phyloP scores from a whole-genome alignment of 2,888 invertebrate genomes.

The Eilema griseolum region DNA sequence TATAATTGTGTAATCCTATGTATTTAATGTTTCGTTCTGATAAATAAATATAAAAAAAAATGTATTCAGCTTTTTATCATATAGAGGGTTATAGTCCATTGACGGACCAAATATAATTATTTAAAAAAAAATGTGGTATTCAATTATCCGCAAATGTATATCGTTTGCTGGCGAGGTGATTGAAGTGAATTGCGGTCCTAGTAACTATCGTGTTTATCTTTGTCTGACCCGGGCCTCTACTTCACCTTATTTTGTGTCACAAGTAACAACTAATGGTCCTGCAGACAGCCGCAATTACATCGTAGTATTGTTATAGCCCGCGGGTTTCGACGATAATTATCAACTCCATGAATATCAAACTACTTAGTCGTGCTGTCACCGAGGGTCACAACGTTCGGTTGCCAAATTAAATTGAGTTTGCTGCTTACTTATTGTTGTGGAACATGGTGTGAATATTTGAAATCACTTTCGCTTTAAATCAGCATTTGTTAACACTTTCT shows the following conservation, averaged over 20 bases:
- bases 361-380: conserved; percentile 30
- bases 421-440: not conserved
- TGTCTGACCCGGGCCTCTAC: not conserved
- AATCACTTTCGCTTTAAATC: not conserved
- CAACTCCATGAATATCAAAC: conserved; percentile 56
- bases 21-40: no score
- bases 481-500: conserved; percentile 3
- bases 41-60: no score
- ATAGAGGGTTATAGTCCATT: no score
- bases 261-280: not conserved
- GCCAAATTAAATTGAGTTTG: not conserved
- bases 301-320: conserved; percentile 16
- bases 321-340: conserved; percentile 52
- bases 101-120: no score
- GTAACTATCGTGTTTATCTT: not conserved
- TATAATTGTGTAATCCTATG: no score
- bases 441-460: conserved; percentile 6
- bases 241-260: not conserved
- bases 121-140: no score
- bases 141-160: no score
- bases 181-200: not conserved
- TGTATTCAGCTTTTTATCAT: no score
- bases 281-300: not conserved
- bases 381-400: not conserved
- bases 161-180: not conserved